Percentiles rank a stretch among this genome's conserved stretches.
phyloP scores from a whole-genome alignment of 2,113 vertebrate genomes.

The Catharus fuscescens region DNA sequence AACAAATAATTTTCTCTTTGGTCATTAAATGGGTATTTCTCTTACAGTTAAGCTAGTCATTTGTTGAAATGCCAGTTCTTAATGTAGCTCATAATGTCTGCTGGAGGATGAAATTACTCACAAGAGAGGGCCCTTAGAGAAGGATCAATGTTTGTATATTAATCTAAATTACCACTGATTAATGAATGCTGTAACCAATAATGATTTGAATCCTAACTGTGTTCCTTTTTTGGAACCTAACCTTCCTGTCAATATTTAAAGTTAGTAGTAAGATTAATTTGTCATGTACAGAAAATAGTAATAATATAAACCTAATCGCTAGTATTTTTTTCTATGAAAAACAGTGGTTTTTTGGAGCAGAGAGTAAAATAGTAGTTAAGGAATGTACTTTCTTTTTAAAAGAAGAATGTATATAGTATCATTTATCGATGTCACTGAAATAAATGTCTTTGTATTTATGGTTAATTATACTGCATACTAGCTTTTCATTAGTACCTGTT shows the following conservation, averaged over 20 bases:
- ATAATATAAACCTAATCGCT: background rate
- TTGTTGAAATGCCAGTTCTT: slow-evolving; percentile 57
- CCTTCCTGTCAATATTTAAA: slow-evolving; percentile 24
- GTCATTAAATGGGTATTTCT: slow-evolving; percentile 67
- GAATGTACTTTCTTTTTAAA: background rate
- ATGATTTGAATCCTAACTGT: slow-evolving; percentile 28
- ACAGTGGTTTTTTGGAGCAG: background rate
- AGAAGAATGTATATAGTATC: background rate
- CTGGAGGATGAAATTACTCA: slow-evolving; percentile 68
- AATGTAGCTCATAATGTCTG: slow-evolving; percentile 64
- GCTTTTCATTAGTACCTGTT: background rate
- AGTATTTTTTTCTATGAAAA: background rate
- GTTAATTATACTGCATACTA: background rate
- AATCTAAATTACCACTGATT: slow-evolving; percentile 66
- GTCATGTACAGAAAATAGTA: background rate
- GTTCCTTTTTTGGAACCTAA: slow-evolving; percentile 12
- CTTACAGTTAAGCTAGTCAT: slow-evolving; percentile 38
- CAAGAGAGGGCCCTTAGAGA: slow-evolving; percentile 35
- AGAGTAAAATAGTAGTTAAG: background rate
- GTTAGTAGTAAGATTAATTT: slow-evolving; percentile 7
- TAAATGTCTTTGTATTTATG: background rate
- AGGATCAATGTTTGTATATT: slow-evolving; percentile 72
- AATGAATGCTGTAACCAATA: slow-evolving; percentile 52
- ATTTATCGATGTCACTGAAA: background rate
- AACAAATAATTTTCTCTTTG: slow-evolving; percentile 43